Percentiles rank a stretch among this genome's conserved stretches.
These are phyloP conservation scores for Limnephilus marmoratus DNA, from an alignment of 2,888 invertebrate species.

Conservation along the genomic window DNA sequence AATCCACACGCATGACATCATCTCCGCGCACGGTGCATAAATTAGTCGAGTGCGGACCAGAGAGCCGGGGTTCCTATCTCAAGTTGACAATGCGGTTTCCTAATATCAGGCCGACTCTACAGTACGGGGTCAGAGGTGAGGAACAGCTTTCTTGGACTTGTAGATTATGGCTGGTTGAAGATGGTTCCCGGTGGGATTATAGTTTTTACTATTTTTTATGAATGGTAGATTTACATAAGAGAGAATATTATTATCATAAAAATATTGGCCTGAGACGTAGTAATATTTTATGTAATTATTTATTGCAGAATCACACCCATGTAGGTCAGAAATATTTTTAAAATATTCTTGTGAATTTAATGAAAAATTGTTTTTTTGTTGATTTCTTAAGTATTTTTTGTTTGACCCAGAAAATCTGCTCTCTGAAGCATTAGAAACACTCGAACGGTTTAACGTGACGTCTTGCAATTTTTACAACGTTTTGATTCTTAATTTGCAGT, in stretches of 20 bases:
- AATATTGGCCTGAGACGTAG: not conserved
- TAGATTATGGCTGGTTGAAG: conserved; percentile 51
- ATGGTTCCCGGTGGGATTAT: conserved; percentile 2
- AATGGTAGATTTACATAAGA: not conserved
- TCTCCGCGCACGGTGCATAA: conserved; percentile 55
- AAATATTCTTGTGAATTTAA: not conserved
- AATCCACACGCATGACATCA: conserved; percentile 50
- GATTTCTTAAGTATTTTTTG: not conserved
- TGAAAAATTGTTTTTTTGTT: not conserved
- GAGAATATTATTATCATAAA: not conserved
- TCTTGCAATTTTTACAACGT: too few relatives aligned
- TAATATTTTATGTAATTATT: not conserved
- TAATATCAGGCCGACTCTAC: conserved; percentile 62
- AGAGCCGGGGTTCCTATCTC: conserved; percentile 51
- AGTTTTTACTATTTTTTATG: not conserved
- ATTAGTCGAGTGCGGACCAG: conserved; percentile 58
- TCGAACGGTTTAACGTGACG: too few relatives aligned
- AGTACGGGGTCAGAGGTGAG: conserved; percentile 62
- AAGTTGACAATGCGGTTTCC: conserved; percentile 64
- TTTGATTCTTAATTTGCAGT: too few relatives aligned
- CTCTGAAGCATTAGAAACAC: not conserved
- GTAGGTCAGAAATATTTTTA: not conserved
- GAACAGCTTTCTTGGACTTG: conserved; percentile 23
- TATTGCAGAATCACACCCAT: not conserved
- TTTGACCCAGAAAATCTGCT: not conserved